Evolutionary conservation across 1,140 invertebrate species (phyloP), one percentile per base, ranked within the genome.

Genomic region (Trachelipus rathkii): DNA sequence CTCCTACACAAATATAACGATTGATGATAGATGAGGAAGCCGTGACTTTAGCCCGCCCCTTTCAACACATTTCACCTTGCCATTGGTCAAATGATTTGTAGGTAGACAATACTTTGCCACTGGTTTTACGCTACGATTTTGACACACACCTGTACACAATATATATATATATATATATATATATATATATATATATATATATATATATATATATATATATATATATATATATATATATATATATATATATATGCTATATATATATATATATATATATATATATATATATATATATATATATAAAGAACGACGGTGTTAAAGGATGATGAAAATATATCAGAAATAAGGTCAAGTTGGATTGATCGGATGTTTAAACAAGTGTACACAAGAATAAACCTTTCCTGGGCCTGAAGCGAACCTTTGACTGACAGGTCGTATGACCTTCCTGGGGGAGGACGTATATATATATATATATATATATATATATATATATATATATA

Each of bases 191-290:
- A 60, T 19, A 60, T 60, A 19, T 60, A 19, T 60, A 19, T 60
- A 19, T 60, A 19, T 60, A 60, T 60, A 60, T 60, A 60, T 60
- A 60, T 60, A 60, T 60, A 60, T 60, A 60, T 60, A 60, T 60
- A 60, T 60, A 60, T 60, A 60, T 60, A 60, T 60, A 60, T 60
- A 60, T 60, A 60, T 60, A 60, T 60, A 60, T 60, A 60, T 60
- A 60, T 60, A 60, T 60, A 50, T 50, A 50, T 50, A 50, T n/a
- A n/a, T n/a, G n/a, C n/a, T 33, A 33, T 33, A 33, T 33, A 33
- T 33, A 33, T 33, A 33, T 33, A 33, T 33, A 33, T 33, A 33
- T 33, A 33, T 33, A 33, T 33, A 33, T 33, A 3, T n/a, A n/a
- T n/a, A n/a, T n/a, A n/a, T n/a, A n/a, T n/a, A n/a, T n/a, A n/a